Conservation (phyloP, 2,797 vertebrate genomes). For the Melanotaenia trifasciata region DNA sequence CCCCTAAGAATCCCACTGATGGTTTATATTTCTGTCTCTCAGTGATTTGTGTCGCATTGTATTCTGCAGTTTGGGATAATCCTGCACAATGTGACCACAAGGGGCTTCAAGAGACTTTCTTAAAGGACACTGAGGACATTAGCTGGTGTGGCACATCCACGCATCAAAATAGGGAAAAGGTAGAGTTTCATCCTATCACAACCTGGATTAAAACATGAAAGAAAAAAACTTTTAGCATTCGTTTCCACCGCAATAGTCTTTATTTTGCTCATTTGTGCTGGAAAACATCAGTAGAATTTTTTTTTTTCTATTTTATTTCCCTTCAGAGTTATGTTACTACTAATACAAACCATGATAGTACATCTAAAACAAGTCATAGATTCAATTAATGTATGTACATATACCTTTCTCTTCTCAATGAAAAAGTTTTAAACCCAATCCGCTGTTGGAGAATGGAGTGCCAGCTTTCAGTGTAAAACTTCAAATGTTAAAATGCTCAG, state of each 20-base stretch:
- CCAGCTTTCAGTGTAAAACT: slow-evolving; percentile 59
- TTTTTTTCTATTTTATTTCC: too few species aligned
- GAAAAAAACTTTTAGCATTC: neutral
- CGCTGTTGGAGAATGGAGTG: slow-evolving; percentile 25
- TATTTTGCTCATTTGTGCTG: neutral
- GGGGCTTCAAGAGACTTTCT: slow-evolving; percentile 53
- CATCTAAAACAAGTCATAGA: neutral
- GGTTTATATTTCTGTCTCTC: slow-evolving; percentile 70
- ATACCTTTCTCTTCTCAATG: neutral
- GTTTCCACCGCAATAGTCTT: neutral
- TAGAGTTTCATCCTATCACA: neutral
- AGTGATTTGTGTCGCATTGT: slow-evolving; percentile 71
- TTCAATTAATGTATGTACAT: too few species aligned
- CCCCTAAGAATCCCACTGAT: slow-evolving; percentile 60
- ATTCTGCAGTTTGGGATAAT: slow-evolving; percentile 69
- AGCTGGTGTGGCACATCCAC: slow-evolving; percentile 1
- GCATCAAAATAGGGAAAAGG: neutral
- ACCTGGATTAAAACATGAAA: neutral
- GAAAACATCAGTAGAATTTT: neutral
- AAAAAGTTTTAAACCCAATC: slow-evolving; percentile 62
- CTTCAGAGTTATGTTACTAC: too few species aligned
- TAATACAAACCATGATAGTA: neutral
- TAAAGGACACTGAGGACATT: slow-evolving; percentile 70
- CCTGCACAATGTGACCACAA: slow-evolving; percentile 71
- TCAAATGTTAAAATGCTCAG: slow-evolving; percentile 75